These are phyloP conservation scores for Myzus persicae DNA, from an alignment of 1,140 invertebrate species.

Conservation along the genomic window DNA sequence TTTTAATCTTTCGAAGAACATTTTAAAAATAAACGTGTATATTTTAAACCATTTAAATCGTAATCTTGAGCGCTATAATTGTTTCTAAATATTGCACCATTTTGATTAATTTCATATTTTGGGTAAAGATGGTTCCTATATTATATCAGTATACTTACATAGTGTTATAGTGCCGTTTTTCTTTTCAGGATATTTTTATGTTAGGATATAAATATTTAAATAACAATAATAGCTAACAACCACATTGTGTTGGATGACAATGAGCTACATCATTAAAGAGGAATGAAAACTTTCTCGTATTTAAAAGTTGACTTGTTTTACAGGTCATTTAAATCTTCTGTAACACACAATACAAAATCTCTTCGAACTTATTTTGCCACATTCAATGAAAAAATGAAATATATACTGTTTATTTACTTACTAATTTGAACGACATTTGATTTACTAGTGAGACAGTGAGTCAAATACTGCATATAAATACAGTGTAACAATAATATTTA, in stretches of 20 bases:
- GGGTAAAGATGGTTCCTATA: background rate
- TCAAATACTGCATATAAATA: background rate
- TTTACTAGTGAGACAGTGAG: background rate
- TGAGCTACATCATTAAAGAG: background rate
- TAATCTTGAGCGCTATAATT: background rate
- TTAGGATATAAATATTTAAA: background rate
- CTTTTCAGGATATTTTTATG: background rate
- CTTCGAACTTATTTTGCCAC: background rate
- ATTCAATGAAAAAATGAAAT: background rate
- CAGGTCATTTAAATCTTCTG: background rate
- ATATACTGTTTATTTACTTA: background rate
- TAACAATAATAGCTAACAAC: background rate
- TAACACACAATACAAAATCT: background rate
- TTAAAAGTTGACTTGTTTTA: background rate
- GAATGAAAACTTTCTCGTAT: background rate
- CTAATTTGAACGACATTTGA: background rate
- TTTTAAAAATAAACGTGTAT: background rate
- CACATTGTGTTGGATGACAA: background rate
- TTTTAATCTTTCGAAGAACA: background rate
- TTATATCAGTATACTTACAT: too few species aligned
- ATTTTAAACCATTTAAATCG: too few species aligned
- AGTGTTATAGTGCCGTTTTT: background rate
- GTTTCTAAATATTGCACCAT: background rate
- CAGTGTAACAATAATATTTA: background rate
- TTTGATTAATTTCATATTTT: background rate